phyloP scores from a whole-genome alignment of 2,888 invertebrate species.

The Drosophila recens region DNA sequence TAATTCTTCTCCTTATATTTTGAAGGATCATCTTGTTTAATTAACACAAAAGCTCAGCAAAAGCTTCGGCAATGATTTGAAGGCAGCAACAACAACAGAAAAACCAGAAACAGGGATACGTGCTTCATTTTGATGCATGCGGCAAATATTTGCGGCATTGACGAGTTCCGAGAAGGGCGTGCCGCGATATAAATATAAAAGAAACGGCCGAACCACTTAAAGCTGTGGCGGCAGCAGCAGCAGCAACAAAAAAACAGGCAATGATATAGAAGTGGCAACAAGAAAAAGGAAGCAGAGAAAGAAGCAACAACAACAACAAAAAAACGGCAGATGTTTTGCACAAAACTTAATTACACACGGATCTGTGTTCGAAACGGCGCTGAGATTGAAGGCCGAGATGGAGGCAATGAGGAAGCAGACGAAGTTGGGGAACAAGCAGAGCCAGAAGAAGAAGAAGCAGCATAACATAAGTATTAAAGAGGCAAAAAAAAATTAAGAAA shows the following conservation, averaged over 20 bases:
- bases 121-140: slow-evolving; percentile 48
- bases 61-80: slow-evolving; percentile 49
- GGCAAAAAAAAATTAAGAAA: not conserved
- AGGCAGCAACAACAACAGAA: not conserved
- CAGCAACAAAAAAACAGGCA: slow-evolving; percentile 6
- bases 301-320: not conserved
- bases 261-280: slow-evolving; percentile 7
- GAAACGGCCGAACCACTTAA: slow-evolving; percentile 56
- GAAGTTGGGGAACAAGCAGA: not conserved
- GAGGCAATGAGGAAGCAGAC: slow-evolving; percentile 17
- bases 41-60: slow-evolving; percentile 55
- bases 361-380: slow-evolving; percentile 56
- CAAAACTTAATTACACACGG: slow-evolving; percentile 74
- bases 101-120: slow-evolving; percentile 27
- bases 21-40: slow-evolving; percentile 32
- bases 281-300: not conserved
- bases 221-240: slow-evolving; percentile 48
- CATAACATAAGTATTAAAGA: slow-evolving; percentile 18
- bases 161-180: slow-evolving; percentile 74
- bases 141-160: slow-evolving; percentile 71
- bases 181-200: slow-evolving; percentile 49
- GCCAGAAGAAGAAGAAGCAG: not conserved
- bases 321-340: slow-evolving; percentile 76
- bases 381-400: slow-evolving; percentile 73
- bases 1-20: not conserved